Percentiles rank a stretch among this genome's conserved stretches.
phyloP scores from a whole-genome alignment of 2,888 invertebrate genomes.

The Apotomis capreana region DNA sequence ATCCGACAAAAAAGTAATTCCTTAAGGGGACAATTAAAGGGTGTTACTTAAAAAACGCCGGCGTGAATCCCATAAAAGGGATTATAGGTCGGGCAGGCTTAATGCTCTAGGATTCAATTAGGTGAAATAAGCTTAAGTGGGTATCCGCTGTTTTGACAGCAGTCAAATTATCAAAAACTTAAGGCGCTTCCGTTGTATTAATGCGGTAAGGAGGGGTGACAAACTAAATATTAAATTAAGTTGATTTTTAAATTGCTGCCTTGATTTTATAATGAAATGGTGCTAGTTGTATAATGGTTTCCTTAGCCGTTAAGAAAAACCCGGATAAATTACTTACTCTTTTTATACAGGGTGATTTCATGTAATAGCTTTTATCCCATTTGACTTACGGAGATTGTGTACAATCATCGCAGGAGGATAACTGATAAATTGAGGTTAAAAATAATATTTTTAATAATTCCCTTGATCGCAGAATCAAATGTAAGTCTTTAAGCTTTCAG shows the following conservation, averaged over 20 bases:
- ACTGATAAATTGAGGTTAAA: too few species aligned
- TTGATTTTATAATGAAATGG: conserved; percentile 15
- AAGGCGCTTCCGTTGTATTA: conserved; percentile 66
- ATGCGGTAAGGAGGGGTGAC: conserved; percentile 58
- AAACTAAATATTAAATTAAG: conserved; percentile 54
- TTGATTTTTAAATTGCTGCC: conserved; percentile 43
- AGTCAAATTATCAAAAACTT: conserved; percentile 73
- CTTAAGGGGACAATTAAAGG: conserved; percentile 64
- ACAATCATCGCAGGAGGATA: too few species aligned
- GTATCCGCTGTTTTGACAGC: conserved; percentile 82
- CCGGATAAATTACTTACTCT: not conserved
- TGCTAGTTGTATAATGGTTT: conserved; percentile 14
- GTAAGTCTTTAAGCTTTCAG: too few species aligned
- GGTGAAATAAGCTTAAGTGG: conserved; percentile 82
- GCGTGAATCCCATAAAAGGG: conserved; percentile 78
- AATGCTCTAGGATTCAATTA: conserved; percentile 83
- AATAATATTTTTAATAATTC: too few species aligned
- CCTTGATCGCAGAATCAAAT: too few species aligned
- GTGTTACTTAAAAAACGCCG: conserved; percentile 71
- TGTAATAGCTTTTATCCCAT: too few species aligned
- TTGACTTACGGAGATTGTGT: too few species aligned
- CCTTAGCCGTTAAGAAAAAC: not conserved
- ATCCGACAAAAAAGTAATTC: conserved; percentile 65
- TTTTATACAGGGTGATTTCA: not conserved
- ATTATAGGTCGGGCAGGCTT: conserved; percentile 76